Evolutionary conservation across 2,797 vertebrate genomes (phyloP).

Genomic region (Eremophila alpestris): DNA sequence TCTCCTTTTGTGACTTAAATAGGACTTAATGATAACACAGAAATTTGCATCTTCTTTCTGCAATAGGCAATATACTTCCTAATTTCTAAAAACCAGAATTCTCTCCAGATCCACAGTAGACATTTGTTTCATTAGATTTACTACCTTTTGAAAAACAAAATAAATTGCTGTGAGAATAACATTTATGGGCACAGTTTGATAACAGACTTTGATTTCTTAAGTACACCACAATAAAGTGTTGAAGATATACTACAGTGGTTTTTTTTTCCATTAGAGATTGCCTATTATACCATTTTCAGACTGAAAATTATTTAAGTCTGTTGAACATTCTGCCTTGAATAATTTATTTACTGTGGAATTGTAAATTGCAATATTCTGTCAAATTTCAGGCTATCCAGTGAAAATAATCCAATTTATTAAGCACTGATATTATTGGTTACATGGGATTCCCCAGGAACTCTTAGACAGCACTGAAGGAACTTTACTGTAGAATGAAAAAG

Average conservation of each 20-base stretch:
- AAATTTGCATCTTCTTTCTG: background rate
- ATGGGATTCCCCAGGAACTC: background rate
- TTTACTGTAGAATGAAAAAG: background rate
- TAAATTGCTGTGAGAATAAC: background rate
- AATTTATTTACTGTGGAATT: conserved; percentile 54
- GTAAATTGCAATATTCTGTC: conserved; percentile 56
- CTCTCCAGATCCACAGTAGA: background rate
- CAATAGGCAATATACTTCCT: background rate
- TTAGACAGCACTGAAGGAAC: background rate
- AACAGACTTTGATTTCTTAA: conserved; percentile 50
- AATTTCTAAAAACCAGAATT: background rate
- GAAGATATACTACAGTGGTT: conserved; percentile 2
- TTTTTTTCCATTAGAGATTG: conserved; percentile 41
- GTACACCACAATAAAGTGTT: conserved; percentile 25
- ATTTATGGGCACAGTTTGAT: background rate
- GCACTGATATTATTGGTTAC: background rate
- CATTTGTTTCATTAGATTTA: background rate
- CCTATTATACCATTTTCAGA: conserved; percentile 41
- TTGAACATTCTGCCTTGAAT: conserved; percentile 45
- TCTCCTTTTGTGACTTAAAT: background rate
- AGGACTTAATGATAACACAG: background rate
- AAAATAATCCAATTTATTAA: conserved; percentile 21
- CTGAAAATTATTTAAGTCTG: conserved; percentile 59
- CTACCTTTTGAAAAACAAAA: background rate
- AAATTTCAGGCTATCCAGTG: background rate